These are phyloP conservation scores for Eurystomus gularis DNA, from an alignment of 2,113 vertebrate species.

Conservation along the genomic window DNA sequence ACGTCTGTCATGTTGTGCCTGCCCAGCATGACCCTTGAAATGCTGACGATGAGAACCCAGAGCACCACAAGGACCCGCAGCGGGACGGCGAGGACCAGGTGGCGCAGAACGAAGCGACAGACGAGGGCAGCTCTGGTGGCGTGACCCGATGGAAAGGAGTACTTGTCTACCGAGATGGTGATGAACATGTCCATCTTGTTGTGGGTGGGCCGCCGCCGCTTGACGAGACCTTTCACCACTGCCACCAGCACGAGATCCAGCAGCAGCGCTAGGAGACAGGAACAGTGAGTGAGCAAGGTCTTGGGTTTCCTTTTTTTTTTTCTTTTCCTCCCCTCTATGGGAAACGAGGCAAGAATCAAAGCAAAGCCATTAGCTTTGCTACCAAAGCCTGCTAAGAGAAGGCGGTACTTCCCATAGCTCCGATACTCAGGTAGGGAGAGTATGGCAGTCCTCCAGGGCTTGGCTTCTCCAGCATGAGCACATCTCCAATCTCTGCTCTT, in stretches of 20 bases:
- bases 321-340: accelerated
- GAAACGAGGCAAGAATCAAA: not conserved
- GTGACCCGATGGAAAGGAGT: conserved; percentile 95
- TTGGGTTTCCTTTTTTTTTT: not conserved
- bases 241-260: conserved; percentile 89
- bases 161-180: conserved; percentile 94
- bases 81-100: conserved; percentile 90
- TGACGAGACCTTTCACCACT: conserved; percentile 88
- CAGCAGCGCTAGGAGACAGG: conserved; percentile 80
- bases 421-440: not conserved
- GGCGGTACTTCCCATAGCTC: not conserved
- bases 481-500: not conserved
- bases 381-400: not conserved
- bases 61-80: conserved; percentile 89
- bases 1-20: conserved; percentile 96
- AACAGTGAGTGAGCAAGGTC: not conserved
- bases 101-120: conserved; percentile 89
- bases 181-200: conserved; percentile 99
- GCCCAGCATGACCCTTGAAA: conserved; percentile 94
- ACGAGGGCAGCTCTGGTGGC: conserved; percentile 93
- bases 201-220: conserved; percentile 86
- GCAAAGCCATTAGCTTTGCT: not conserved
- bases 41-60: conserved; percentile 87
- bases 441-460: not conserved
- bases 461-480: not conserved